Base-by-base conservation (phyloP, 2,888 invertebrate genomes). In the Strigamia transsilvanica region DNA sequence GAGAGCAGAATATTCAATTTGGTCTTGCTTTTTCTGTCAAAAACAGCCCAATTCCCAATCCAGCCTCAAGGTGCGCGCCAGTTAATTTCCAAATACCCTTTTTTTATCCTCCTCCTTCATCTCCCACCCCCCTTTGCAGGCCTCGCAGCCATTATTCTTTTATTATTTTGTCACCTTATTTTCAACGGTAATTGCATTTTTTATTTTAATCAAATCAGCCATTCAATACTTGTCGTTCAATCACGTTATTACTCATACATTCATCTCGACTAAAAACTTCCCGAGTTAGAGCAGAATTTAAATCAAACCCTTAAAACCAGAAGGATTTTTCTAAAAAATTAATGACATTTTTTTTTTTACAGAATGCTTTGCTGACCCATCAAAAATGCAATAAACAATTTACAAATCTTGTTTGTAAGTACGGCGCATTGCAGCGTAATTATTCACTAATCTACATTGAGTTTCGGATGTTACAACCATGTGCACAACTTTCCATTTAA, bases 101-200 rank as follows among this genome's bases (percentile, higher is more conserved):
- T 66, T 66, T 23, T 66, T 21, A 12, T 18, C 61, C 61, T 66
- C 23, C 18, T 7, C 38, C 38, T 38, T 38, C 38, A 38, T 38
- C 21, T 23, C 23, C 13, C 7, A 12, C 21, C 23, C 61, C 61
- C 23, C 21, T 66, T 66, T 66, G 10, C 21, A 23, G 18, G 61
- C 61, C 61, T 66, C 18, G 21, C 21, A 66, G 61, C 61, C 61
- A 66, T 66, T 66, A 66, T 66, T 66, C 61, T 66, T 66, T 66
- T 66, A 66, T 66, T 66, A 66, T 66, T 66, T 66, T 66, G 61
- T 66, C 61, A 66, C 61, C 61, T 66, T 66, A 66, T 66, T 66
- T 66, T 23, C 61, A 66, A 21, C 21, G 21, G 23, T 66, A 66
- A 66, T 66, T 66, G 61, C 61, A 66, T 66, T 66, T 66, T 66